phyloP scores from a whole-genome alignment of 2,113 vertebrate genomes.

The Solea senegalensis region DNA sequence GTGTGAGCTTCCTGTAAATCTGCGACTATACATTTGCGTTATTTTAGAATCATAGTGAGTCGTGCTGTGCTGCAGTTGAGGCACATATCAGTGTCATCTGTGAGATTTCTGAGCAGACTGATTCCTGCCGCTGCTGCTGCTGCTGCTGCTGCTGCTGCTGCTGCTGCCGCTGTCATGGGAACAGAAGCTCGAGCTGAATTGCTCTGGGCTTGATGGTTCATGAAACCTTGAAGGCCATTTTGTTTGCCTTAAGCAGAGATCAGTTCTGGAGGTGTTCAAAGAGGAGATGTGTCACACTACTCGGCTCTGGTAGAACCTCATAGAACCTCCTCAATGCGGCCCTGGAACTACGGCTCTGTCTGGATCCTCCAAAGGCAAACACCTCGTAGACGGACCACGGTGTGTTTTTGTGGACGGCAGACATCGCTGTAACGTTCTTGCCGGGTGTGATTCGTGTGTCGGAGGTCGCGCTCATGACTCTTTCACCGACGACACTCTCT shows the following conservation, averaged over 20 bases:
- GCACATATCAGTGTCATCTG: slow-evolving; percentile 16
- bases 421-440: too few species aligned
- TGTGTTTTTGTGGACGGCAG: too few species aligned
- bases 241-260: slow-evolving; percentile 15
- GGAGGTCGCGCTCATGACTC: too few species aligned
- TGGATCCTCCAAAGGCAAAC: too few species aligned
- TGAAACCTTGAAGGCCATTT: slow-evolving; percentile 22
- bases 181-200: slow-evolving; percentile 41
- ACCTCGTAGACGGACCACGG: too few species aligned
- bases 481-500: too few species aligned
- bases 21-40: neutral
- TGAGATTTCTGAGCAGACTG: slow-evolving; percentile 10
- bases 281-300: neutral
- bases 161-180: slow-evolving; percentile 57
- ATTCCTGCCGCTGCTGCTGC: slow-evolving; percentile 26
- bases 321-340: too few species aligned
- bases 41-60: slow-evolving; percentile 7
- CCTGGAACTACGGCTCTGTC: too few species aligned
- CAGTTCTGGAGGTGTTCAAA: slow-evolving; percentile 10
- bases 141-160: slow-evolving; percentile 18
- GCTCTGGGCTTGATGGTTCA: slow-evolving; percentile 22
- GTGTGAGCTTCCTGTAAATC: too few species aligned
- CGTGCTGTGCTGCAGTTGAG: neutral
- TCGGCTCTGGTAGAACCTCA: too few species aligned
- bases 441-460: too few species aligned